Evolutionary conservation across 2,797 vertebrate genomes (phyloP).

Genomic region (Phataginus tricuspis): DNA sequence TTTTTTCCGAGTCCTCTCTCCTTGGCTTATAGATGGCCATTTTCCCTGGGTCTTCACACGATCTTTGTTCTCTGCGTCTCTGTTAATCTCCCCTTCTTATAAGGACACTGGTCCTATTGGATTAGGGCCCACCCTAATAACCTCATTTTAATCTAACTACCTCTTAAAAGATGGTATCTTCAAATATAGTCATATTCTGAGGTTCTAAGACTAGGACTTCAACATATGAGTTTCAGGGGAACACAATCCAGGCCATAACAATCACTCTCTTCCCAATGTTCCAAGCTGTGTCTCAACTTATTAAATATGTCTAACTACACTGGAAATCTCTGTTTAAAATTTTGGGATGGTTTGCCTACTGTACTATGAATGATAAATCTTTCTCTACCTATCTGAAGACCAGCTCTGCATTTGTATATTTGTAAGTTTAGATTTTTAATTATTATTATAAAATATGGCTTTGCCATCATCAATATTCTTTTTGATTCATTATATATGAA

Average conservation of each 20-base stretch:
- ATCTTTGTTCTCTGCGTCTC: background rate
- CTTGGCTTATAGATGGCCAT: background rate
- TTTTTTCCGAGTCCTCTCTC: background rate
- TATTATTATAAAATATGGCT: background rate
- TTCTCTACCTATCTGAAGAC: background rate
- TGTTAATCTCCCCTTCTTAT: background rate
- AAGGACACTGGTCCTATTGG: background rate
- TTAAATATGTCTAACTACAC: background rate
- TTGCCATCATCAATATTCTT: background rate
- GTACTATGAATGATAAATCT: background rate
- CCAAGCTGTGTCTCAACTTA: background rate
- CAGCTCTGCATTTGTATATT: background rate
- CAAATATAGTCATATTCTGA: background rate
- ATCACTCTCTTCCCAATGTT: background rate
- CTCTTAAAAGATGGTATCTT: background rate
- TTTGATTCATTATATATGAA: background rate
- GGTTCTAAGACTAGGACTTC: background rate
- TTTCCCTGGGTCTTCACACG: background rate
- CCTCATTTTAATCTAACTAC: background rate
- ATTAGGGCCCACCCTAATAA: background rate
- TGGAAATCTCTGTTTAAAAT: background rate
- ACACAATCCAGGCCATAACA: background rate
- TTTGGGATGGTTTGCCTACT: background rate
- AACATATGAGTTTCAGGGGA: background rate
- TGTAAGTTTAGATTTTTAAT: background rate